phyloP scores from a whole-genome alignment of 2,113 vertebrate genomes.

The Barbus barbus region DNA sequence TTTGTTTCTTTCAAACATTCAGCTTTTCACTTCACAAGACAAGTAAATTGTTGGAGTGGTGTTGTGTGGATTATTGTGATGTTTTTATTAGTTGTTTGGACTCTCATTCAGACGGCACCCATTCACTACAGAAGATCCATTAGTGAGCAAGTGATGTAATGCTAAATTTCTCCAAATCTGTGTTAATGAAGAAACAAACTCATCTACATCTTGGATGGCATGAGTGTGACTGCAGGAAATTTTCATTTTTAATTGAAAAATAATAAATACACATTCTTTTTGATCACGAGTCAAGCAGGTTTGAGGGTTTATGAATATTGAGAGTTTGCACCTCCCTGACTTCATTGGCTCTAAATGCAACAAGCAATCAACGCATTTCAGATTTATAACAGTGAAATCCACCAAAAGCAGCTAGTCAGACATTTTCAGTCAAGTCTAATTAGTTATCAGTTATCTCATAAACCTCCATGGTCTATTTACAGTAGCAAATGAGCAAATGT shows the following conservation, averaged over 20 bases:
- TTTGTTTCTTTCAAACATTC: too few relatives aligned
- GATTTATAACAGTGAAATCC: neutral
- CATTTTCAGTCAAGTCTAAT: neutral
- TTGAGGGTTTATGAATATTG: neutral
- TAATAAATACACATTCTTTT: neutral
- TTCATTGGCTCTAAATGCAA: neutral
- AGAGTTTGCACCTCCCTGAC: neutral
- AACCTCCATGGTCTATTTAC: conserved; percentile 33
- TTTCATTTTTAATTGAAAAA: neutral
- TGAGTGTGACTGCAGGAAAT: neutral
- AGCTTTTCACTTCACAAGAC: too few relatives aligned
- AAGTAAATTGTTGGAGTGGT: too few relatives aligned
- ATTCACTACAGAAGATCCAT: too few relatives aligned
- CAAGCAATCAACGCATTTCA: neutral
- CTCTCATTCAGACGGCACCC: too few relatives aligned
- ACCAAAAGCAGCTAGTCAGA: neutral
- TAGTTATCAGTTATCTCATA: conserved; percentile 24
- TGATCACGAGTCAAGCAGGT: neutral
- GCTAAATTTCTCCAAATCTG: too few relatives aligned
- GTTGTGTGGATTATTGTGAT: too few relatives aligned
- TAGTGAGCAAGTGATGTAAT: too few relatives aligned
- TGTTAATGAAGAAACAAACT: too few relatives aligned
- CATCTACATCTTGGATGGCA: too few relatives aligned
- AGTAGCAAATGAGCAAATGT: conserved; percentile 48
- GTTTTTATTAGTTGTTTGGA: too few relatives aligned